These are phyloP conservation scores for Ridgeia piscesae DNA, from an alignment of 1,140 invertebrate species.

Conservation along the genomic window DNA sequence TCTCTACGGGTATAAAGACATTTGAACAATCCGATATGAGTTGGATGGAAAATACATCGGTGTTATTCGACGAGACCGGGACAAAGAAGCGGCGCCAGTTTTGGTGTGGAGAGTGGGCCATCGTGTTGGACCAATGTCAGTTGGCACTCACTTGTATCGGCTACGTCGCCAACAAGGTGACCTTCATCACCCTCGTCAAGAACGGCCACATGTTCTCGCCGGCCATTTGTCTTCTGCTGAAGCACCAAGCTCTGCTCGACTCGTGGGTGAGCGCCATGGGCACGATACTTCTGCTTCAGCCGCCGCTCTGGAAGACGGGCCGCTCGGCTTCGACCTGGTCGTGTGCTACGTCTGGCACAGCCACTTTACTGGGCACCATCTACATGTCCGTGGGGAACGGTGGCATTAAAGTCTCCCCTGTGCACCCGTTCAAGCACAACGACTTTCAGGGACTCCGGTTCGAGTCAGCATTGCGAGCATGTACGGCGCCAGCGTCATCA, in stretches of 20 bases:
- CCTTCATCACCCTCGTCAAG: slow-evolving; percentile 9
- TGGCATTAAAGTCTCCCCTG: slow-evolving; percentile 9
- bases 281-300: slow-evolving; percentile 15
- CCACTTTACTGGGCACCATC: slow-evolving; percentile 19
- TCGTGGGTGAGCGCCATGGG: slow-evolving; percentile 20
- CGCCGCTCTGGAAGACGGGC: slow-evolving; percentile 8
- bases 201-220: background rate
- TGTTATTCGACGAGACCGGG: background rate
- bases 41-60: background rate
- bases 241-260: slow-evolving; percentile 18
- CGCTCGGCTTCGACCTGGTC: background rate
- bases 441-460: background rate
- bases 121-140: slow-evolving; percentile 2
- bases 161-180: slow-evolving; percentile 12
- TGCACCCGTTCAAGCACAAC: slow-evolving; percentile 17
- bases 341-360: slow-evolving; percentile 25
- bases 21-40: background rate
- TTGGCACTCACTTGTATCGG: background rate
- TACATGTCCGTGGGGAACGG: slow-evolving; percentile 9
- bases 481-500: slow-evolving; percentile 12
- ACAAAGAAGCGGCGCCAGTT: background rate
- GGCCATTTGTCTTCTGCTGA: slow-evolving; percentile 7
- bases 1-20: background rate
- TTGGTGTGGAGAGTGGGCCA: background rate
- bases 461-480: background rate